phyloP scores from a whole-genome alignment of 2,113 vertebrate genomes.

The Perccottus glenii region DNA sequence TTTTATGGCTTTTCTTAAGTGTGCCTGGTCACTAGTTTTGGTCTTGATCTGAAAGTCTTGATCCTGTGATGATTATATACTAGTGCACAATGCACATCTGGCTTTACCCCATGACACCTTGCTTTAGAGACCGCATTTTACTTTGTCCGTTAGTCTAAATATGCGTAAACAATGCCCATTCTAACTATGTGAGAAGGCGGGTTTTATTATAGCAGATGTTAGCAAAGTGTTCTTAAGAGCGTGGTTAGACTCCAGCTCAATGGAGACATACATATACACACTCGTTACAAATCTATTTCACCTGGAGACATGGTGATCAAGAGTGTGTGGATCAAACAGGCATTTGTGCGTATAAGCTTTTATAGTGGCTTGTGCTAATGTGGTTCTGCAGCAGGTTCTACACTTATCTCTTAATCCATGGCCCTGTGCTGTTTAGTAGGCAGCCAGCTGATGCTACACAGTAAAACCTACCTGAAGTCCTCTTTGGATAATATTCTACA shows the following conservation, averaged over 20 bases:
- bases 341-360: slow-evolving; percentile 15
- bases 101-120: not conserved
- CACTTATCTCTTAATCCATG: slow-evolving; percentile 43
- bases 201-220: slow-evolving; percentile 58
- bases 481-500: not conserved
- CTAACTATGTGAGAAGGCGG: slow-evolving; percentile 16
- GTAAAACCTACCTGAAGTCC: not conserved
- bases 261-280: slow-evolving; percentile 25
- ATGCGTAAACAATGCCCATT: not conserved
- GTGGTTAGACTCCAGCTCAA: slow-evolving; percentile 22
- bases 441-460: slow-evolving; percentile 14
- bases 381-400: slow-evolving; percentile 15
- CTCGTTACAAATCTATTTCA: slow-evolving; percentile 45
- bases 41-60: too few species aligned
- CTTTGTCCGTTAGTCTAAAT: slow-evolving; percentile 17
- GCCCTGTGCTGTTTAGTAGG: slow-evolving; percentile 28
- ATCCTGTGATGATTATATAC: too few species aligned
- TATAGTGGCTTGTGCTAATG: slow-evolving; percentile 27
- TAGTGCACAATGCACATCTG: too few species aligned
- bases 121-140: not conserved
- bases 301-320: slow-evolving; percentile 24
- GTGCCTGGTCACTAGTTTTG: too few species aligned
- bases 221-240: slow-evolving; percentile 24
- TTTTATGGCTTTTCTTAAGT: too few species aligned
- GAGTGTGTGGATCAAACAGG: not conserved